Evolutionary conservation across 2,797 vertebrate genomes (phyloP).

Genomic region (Melanogrammus aeglefinus): DNA sequence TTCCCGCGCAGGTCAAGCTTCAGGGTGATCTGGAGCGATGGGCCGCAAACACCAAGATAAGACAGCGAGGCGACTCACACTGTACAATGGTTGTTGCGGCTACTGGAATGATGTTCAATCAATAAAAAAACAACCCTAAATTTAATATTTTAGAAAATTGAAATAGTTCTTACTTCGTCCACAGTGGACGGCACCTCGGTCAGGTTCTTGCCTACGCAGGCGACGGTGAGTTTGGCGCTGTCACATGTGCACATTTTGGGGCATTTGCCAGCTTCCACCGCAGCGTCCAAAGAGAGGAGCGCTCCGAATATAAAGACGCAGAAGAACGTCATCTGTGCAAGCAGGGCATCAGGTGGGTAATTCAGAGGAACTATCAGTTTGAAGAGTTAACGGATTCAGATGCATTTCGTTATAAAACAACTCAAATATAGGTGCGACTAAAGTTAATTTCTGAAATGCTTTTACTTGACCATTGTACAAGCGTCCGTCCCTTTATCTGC

Average conservation of each 20-base stretch:
- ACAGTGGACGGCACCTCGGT: slow-evolving; percentile 70
- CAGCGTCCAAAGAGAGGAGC: slow-evolving; percentile 48
- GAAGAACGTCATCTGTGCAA: slow-evolving; percentile 46
- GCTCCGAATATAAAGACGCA: slow-evolving; percentile 22
- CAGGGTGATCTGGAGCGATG: slow-evolving; percentile 75
- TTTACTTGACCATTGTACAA: neutral
- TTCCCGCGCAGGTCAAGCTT: slow-evolving; percentile 83
- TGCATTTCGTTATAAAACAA: neutral
- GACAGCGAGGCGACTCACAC: neutral
- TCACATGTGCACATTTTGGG: slow-evolving; percentile 81
- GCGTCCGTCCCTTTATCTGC: neutral
- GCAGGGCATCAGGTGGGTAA: neutral
- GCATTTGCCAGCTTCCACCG: slow-evolving; percentile 56
- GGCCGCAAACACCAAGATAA: neutral
- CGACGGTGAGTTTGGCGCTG: slow-evolving; percentile 64
- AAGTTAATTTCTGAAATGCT: neutral
- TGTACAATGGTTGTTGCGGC: neutral
- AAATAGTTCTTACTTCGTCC: slow-evolving; percentile 77
- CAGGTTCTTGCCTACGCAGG: slow-evolving; percentile 79
- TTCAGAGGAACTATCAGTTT: neutral
- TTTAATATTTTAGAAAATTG: neutral
- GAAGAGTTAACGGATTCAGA: neutral
- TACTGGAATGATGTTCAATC: no score
- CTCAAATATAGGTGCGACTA: neutral
- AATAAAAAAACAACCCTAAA: neutral